These are phyloP conservation scores for Pilophorus perplexus DNA, from an alignment of 2,888 invertebrate genomes.

Conservation along the genomic window DNA sequence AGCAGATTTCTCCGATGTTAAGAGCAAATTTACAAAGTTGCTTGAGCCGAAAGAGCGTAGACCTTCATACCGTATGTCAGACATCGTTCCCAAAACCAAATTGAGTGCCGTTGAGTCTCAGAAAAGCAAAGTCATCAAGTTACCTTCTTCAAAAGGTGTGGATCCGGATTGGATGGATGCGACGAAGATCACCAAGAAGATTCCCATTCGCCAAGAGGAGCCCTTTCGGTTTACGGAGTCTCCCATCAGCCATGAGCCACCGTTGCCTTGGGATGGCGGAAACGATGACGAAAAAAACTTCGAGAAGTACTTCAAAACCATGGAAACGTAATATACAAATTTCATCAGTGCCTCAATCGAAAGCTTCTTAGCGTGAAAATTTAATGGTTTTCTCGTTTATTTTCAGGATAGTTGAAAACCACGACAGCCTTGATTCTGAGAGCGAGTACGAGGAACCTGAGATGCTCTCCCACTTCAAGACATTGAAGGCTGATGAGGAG, in stretches of 20 bases:
- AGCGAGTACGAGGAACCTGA: conserved; percentile 24
- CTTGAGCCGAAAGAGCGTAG: neutral
- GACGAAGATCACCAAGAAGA: neutral
- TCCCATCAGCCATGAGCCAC: conserved; percentile 22
- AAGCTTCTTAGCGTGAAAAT: no score
- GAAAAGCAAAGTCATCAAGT: neutral
- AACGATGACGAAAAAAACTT: conserved; percentile 6
- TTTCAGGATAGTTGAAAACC: conserved; percentile 31
- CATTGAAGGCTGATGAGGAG: neutral
- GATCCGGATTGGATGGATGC: neutral
- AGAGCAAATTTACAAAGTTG: no score
- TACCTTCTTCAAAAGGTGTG: neutral
- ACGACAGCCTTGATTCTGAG: conserved; percentile 30
- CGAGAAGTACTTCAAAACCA: conserved; percentile 32
- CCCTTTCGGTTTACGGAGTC: conserved; percentile 32
- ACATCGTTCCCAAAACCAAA: neutral
- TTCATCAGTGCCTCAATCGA: no score
- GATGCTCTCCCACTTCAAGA: conserved; percentile 26
- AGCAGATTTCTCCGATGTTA: neutral
- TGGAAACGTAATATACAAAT: conserved; percentile 7
- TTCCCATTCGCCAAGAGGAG: no score
- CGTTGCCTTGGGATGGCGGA: conserved; percentile 10
- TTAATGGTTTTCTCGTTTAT: no score
- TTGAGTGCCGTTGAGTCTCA: neutral
- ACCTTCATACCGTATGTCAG: no score